Evolutionary conservation across 2,888 invertebrate species (phyloP).

Genomic region (Ernsta delagoae): DNA sequence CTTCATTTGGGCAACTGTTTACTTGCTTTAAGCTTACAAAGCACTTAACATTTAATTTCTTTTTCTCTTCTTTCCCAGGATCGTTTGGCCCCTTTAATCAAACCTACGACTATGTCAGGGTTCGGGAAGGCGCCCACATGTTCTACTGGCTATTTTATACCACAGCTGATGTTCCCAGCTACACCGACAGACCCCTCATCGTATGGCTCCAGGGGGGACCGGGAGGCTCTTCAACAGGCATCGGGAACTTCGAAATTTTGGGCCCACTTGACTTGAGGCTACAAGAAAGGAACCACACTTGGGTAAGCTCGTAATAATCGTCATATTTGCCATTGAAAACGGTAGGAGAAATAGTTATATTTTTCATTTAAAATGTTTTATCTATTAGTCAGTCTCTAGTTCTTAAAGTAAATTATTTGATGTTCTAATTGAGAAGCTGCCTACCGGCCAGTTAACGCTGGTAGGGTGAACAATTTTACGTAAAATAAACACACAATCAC

Average conservation of each 20-base stretch:
- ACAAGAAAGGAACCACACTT: slow-evolving; percentile 89
- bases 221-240: slow-evolving; percentile 91
- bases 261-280: slow-evolving; percentile 89
- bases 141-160: slow-evolving; percentile 95
- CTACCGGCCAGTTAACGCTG: too few species aligned
- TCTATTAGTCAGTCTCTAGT: too few species aligned
- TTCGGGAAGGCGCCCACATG: slow-evolving; percentile 91
- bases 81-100: slow-evolving; percentile 86
- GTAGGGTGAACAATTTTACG: too few species aligned
- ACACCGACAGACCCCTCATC: slow-evolving; percentile 89
- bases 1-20: too few species aligned
- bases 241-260: slow-evolving; percentile 94
- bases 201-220: slow-evolving; percentile 97
- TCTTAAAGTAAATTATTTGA: too few species aligned
- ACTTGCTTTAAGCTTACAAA: too few species aligned
- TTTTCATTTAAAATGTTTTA: too few species aligned
- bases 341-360: too few species aligned
- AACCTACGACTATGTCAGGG: slow-evolving; percentile 90
- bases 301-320: slow-evolving; percentile 80
- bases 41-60: background rate
- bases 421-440: too few species aligned
- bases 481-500: too few species aligned
- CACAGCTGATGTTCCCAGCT: slow-evolving; percentile 84
- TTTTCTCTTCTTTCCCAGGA: slow-evolving; percentile 14
- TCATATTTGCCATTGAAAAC: too few species aligned